These are phyloP conservation scores for Coranthus polyacanthus DNA, from an alignment of 2,797 vertebrate genomes.

Conservation along the genomic window DNA sequence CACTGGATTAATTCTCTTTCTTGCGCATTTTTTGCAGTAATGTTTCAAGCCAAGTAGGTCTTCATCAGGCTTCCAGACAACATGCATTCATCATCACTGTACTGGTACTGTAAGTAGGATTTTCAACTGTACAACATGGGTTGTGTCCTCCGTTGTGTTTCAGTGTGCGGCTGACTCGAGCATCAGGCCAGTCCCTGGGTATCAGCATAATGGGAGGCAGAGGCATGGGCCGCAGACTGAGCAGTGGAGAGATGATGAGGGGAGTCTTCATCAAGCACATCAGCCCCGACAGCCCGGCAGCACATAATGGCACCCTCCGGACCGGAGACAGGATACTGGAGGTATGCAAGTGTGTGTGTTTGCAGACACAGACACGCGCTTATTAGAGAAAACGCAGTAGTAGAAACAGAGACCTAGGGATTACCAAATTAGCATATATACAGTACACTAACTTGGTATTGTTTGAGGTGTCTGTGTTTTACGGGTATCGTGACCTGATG, in stretches of 20 bases:
- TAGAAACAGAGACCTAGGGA: neutral
- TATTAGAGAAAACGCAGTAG: slow-evolving; percentile 20
- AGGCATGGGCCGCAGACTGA: slow-evolving; percentile 95
- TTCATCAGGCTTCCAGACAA: slow-evolving; percentile 24
- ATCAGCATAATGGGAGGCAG: slow-evolving; percentile 97
- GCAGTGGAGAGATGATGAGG: slow-evolving; percentile 95
- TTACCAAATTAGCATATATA: too few species aligned
- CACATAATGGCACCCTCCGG: slow-evolving; percentile 91
- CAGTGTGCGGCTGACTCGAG: slow-evolving; percentile 91
- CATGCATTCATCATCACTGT: slow-evolving; percentile 31
- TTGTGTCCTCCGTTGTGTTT: slow-evolving; percentile 40
- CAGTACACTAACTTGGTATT: too few species aligned
- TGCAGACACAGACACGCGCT: slow-evolving; percentile 17
- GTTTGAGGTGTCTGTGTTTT: slow-evolving; percentile 1
- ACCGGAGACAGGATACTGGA: slow-evolving; percentile 95
- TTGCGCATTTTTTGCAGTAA: slow-evolving; percentile 32
- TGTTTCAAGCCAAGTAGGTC: slow-evolving; percentile 37
- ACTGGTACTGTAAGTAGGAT: slow-evolving; percentile 3
- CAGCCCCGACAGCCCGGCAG: slow-evolving; percentile 93
- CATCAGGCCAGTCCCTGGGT: slow-evolving; percentile 91
- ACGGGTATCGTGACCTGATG: too few species aligned
- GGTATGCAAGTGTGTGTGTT: slow-evolving; percentile 72
- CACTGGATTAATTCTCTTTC: slow-evolving; percentile 46
- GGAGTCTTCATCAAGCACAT: slow-evolving; percentile 98
- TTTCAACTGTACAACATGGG: slow-evolving; percentile 17